Evolutionary conservation across 2,113 vertebrate genomes (phyloP).

Genomic region (Aspiorhynchus laticeps): DNA sequence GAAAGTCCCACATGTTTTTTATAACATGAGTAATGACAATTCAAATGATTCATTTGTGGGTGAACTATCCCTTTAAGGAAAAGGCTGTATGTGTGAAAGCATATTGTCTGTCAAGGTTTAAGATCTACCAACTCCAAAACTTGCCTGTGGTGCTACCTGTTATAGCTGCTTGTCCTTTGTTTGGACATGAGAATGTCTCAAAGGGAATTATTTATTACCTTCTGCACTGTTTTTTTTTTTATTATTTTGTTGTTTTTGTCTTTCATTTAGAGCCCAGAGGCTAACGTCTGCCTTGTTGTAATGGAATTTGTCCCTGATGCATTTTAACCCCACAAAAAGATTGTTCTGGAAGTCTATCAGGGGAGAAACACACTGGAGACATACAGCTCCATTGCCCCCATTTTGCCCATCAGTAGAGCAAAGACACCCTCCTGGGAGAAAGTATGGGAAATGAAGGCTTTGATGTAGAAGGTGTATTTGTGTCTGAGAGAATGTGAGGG

Average conservation of each 20-base stretch:
- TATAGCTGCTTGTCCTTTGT: slow-evolving; percentile 3
- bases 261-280: slow-evolving; percentile 7
- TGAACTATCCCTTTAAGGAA: slow-evolving; percentile 6
- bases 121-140: background rate
- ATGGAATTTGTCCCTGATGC: slow-evolving; percentile 33
- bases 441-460: background rate
- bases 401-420: slow-evolving; percentile 36
- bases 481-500: slow-evolving; percentile 15
- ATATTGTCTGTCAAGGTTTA: background rate
- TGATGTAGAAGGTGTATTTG: slow-evolving; percentile 1
- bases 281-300: background rate
- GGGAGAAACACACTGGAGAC: slow-evolving; percentile 12
- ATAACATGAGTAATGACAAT: background rate
- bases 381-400: slow-evolving; percentile 11
- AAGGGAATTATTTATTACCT: slow-evolving; percentile 24
- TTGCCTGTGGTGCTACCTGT: slow-evolving; percentile 1
- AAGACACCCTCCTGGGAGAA: slow-evolving; percentile 10
- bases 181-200: slow-evolving; percentile 35
- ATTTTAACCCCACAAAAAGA: background rate
- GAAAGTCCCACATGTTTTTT: background rate
- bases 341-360: slow-evolving; percentile 25
- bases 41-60: background rate
- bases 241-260: slow-evolving; percentile 7
- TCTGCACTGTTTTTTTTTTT: background rate
- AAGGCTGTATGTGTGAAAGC: background rate